Evolutionary conservation across 2,797 vertebrate genomes (phyloP).

Genomic region (Salarias fasciatus): DNA sequence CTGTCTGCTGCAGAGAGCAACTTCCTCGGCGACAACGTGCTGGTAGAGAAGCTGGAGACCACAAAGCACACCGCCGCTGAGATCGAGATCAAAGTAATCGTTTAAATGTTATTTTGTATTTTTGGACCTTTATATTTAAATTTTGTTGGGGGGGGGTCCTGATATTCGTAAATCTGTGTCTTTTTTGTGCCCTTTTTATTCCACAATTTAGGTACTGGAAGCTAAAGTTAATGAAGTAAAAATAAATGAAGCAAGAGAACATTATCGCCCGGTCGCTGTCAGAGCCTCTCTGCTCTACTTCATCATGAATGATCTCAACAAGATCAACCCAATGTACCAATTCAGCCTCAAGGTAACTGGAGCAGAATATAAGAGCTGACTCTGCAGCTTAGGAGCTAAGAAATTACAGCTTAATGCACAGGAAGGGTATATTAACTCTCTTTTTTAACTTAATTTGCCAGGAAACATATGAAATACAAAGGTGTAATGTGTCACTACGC

Average conservation of each 20-base stretch:
- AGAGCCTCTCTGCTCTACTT: constrained; percentile 87
- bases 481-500: too few relatives aligned
- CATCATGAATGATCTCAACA: constrained; percentile 88
- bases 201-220: constrained; percentile 81
- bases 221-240: constrained; percentile 87
- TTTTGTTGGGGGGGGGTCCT: too few relatives aligned
- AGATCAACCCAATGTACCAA: constrained; percentile 91
- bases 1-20: constrained; percentile 83
- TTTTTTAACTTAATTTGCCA: too few relatives aligned
- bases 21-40: constrained; percentile 83
- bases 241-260: constrained; percentile 85
- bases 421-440: background rate
- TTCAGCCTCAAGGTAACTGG: constrained; percentile 79
- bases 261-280: constrained; percentile 85
- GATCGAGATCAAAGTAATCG: constrained; percentile 82
- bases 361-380: background rate
- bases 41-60: constrained; percentile 86
- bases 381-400: background rate
- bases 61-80: constrained; percentile 85
- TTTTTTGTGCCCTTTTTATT: too few relatives aligned
- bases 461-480: too few relatives aligned
- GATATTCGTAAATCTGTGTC: too few relatives aligned
- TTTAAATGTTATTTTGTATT: background rate
- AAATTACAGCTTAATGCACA: background rate
- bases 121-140: too few relatives aligned